Base-by-base conservation (phyloP, 2,113 vertebrate genomes). In the Syngnathus typhle region DNA sequence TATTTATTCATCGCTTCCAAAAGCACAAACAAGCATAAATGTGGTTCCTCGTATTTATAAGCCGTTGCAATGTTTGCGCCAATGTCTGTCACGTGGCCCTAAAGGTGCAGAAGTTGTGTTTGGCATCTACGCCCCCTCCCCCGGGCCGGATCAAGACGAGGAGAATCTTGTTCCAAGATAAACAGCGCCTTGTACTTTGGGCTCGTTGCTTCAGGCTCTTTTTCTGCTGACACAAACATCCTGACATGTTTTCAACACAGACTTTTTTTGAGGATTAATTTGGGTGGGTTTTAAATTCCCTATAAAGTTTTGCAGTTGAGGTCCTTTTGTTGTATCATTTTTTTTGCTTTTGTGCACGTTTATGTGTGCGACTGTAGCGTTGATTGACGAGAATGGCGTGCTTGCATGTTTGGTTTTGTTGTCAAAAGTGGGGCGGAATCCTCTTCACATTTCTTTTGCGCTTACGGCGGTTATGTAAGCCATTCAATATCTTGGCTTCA, bases 131-230 rank as follows among this genome's bases (percentile, higher is more conserved):
- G 21, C 46, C 61, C 41, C 47, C 60, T n/a, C 6, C 70, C 43
- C 47, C 60, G 44, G 44, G 27, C 27, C 61, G 39, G 67, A 41
- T 73, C 44, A 41, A 64, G 65, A 46, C 16, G 60, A 59, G 64
- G 54, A 76, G 74, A 85, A 85, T 86, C 82, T 81, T 78, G 60
- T 68, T 64, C 9, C 65, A 72, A 75, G 75, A 82, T 74, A 88
- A 83, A 83, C 81, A 82, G 69, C 69, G 36, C 13, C 49, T 46
- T 67, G 56, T 62, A 59, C 68, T 56, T 47, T 67, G 27, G 60
- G 59, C 62, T 39, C 37, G 37, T 11, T 44, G 36, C 67, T 67
- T 41, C 19, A 61, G 63, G 44, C 65, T 62, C 41, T 63, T 46
- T 44, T 70, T 71, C 39, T 43, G 27, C 12, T 10, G 39, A 51